phyloP scores from a whole-genome alignment of 2,797 vertebrate species.

The Crenuchus spilurus region DNA sequence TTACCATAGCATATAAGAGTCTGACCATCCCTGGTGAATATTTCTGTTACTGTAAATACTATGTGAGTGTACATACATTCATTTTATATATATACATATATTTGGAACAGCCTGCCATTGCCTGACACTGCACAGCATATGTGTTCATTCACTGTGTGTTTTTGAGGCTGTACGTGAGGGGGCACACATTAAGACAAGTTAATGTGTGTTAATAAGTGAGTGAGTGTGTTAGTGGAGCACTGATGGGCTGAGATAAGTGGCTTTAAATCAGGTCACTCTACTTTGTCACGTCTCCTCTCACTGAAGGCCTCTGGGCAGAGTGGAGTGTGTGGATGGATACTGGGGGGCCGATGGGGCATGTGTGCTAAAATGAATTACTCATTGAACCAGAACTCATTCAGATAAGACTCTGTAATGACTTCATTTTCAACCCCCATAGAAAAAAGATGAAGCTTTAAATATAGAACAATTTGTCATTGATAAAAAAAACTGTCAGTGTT shows the following conservation, averaged over 20 bases:
- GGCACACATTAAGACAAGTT: slow-evolving; percentile 31
- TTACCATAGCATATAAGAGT: no score
- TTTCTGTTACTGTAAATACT: no score
- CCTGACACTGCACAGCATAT: no score
- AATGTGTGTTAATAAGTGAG: slow-evolving; percentile 52
- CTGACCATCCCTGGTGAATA: no score
- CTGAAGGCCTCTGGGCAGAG: not conserved
- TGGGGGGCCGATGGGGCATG: slow-evolving; percentile 38
- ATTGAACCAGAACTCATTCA: not conserved
- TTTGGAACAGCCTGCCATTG: no score
- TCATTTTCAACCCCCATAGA: no score
- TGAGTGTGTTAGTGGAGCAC: slow-evolving; percentile 43
- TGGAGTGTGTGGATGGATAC: slow-evolving; percentile 33
- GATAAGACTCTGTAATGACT: no score
- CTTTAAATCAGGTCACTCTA: slow-evolving; percentile 35
- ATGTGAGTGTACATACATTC: no score
- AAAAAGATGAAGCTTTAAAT: no score
- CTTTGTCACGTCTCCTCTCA: slow-evolving; percentile 1
- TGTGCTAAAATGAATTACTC: not conserved
- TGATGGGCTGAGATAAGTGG: slow-evolving; percentile 41
- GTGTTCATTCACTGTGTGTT: slow-evolving; percentile 46
- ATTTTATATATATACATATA: no score
- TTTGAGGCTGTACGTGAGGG: slow-evolving; percentile 28
- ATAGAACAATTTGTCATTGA: no score
- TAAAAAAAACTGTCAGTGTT: no score